A percentile compares a stretch with the other conserved stretches of the same genome.
phyloP scores from a whole-genome alignment of 2,113 vertebrate genomes.

The Tenrec ecaudatus region DNA sequence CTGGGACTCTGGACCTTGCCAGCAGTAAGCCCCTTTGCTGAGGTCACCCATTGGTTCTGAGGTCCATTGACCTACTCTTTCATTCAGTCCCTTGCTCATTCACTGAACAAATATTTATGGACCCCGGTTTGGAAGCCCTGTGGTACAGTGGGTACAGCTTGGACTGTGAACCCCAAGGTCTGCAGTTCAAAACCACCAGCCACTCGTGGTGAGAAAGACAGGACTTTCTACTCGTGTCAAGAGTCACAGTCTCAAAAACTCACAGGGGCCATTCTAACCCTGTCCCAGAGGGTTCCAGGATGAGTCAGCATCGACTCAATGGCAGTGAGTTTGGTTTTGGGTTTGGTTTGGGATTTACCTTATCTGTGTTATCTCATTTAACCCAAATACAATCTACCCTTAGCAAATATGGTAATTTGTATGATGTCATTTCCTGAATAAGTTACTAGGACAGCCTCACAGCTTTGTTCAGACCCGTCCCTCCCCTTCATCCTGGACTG shows the following conservation, averaged over 20 bases:
- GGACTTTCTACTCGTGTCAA: too few relatives aligned
- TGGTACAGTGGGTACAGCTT: too few relatives aligned
- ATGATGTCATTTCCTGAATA: fast-evolving
- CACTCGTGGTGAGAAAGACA: too few relatives aligned
- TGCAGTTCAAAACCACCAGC: too few relatives aligned
- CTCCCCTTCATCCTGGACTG: too few relatives aligned
- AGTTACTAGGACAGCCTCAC: background rate
- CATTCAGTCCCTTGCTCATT: background rate
- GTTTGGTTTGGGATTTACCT: background rate
- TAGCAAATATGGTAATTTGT: background rate
- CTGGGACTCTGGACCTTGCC: too few relatives aligned
- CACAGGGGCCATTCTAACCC: too few relatives aligned
- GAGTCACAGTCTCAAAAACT: too few relatives aligned
- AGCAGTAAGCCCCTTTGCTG: background rate
- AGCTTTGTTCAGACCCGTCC: background rate
- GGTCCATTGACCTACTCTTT: background rate
- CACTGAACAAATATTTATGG: background rate
- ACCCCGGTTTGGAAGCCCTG: background rate
- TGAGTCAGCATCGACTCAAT: too few relatives aligned
- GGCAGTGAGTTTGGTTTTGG: too few relatives aligned
- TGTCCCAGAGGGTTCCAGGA: too few relatives aligned
- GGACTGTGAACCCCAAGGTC: too few relatives aligned
- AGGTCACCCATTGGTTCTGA: background rate
- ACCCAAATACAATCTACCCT: background rate
- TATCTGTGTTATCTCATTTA: background rate